Evolutionary conservation across 2,797 vertebrate genomes (phyloP).

Genomic region (Pseudochromis fuscus): DNA sequence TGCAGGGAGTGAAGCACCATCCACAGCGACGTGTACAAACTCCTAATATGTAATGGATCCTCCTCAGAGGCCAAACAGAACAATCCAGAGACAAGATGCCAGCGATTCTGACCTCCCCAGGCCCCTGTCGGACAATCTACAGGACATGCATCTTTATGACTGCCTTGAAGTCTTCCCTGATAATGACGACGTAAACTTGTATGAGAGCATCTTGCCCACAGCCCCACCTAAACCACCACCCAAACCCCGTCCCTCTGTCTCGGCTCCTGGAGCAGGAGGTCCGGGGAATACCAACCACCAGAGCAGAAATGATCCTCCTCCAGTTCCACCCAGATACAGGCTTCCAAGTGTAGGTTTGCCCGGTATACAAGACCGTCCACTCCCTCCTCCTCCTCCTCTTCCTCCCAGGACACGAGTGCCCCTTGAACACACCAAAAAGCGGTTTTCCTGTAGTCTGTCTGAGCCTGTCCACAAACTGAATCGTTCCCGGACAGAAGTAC

Average conservation of each 20-base stretch:
- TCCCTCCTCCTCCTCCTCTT: slow-evolving; percentile 76
- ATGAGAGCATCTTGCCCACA: not conserved
- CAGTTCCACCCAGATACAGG: slow-evolving; percentile 25
- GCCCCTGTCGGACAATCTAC: slow-evolving; percentile 29
- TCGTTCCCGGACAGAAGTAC: slow-evolving; percentile 64
- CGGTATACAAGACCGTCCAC: not conserved
- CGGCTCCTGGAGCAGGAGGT: not conserved
- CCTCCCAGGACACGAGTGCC: slow-evolving; percentile 53
- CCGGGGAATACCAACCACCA: not conserved
- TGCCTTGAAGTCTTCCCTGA: not conserved
- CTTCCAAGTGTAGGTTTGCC: slow-evolving; percentile 10
- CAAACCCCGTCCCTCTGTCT: not conserved
- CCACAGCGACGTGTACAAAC: not conserved
- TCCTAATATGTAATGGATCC: slow-evolving; percentile 69
- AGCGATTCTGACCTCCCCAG: not conserved
- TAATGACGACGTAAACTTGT: not conserved
- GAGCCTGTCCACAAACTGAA: slow-evolving; percentile 26
- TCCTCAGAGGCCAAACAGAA: not conserved
- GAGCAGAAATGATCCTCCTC: not conserved
- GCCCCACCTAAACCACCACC: not conserved
- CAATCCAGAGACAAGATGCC: slow-evolving; percentile 20
- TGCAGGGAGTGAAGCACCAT: not conserved
- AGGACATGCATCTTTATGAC: not conserved
- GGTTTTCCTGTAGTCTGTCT: slow-evolving; percentile 28
- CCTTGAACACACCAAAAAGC: not conserved